Conservation (phyloP, 2,113 vertebrate species). For the Oryzias javanicus region DNA sequence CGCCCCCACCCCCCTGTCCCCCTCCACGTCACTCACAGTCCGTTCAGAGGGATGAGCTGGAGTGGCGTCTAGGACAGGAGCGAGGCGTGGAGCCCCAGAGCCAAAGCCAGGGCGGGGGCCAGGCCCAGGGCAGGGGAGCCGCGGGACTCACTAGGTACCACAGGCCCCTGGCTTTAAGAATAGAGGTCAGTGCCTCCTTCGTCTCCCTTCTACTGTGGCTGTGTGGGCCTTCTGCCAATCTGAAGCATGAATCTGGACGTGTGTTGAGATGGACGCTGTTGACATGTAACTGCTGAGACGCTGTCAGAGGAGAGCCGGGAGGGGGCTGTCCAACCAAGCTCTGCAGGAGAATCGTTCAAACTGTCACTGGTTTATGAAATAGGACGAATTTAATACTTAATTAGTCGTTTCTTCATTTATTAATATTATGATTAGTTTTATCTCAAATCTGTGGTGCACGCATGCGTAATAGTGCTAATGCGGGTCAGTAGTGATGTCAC, state of each 20-base stretch:
- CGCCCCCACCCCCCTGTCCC: neutral
- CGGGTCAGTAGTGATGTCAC: no score
- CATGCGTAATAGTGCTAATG: no score
- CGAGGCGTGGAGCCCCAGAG: constrained; percentile 83
- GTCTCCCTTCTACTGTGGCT: constrained; percentile 46
- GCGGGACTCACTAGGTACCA: constrained; percentile 88
- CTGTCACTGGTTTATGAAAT: no score
- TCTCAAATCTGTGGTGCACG: no score
- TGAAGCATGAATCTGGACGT: constrained; percentile 4
- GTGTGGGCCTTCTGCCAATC: constrained; percentile 22
- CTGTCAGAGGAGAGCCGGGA: constrained; percentile 1
- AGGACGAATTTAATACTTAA: no score
- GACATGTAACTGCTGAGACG: neutral
- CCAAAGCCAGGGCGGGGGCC: constrained; percentile 76
- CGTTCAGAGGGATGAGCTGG: constrained; percentile 95
- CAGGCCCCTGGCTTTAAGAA: constrained; percentile 88
- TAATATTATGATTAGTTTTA: no score
- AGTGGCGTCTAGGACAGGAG: constrained; percentile 89
- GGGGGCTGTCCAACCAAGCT: constrained; percentile 8
- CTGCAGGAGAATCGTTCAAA: constrained; percentile 5
- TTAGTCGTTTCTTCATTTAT: no score
- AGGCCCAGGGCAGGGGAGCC: constrained; percentile 84
- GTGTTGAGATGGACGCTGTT: constrained; percentile 10
- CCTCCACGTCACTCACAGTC: constrained; percentile 84
- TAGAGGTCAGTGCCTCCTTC: constrained; percentile 89